These are phyloP conservation scores for Patagioenas fasciata DNA, from an alignment of 2,113 vertebrate species.

Conservation along the genomic window DNA sequence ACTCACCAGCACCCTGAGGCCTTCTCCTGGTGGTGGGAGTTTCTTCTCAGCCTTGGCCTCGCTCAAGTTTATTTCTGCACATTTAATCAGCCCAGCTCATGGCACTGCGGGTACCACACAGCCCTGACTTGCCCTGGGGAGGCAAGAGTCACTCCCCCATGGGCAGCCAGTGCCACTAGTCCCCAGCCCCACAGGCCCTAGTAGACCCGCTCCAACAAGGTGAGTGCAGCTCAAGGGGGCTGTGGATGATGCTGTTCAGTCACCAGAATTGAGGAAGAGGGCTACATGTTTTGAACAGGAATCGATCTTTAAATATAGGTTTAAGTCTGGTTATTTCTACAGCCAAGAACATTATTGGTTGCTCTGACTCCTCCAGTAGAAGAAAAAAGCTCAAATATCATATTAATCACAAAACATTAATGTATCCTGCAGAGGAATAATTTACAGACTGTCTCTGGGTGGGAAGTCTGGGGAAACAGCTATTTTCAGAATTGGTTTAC, in stretches of 20 bases:
- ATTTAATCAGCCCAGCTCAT: background rate
- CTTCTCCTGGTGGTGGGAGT: background rate
- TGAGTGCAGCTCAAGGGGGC: fast-evolving
- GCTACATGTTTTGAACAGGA: background rate
- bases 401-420: background rate
- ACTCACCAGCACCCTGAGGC: no score
- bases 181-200: no score
- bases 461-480: background rate
- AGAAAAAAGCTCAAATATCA: background rate
- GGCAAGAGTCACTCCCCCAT: fast-evolving
- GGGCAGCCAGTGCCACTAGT: fast-evolving
- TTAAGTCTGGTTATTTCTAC: background rate
- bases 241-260: fast-evolving
- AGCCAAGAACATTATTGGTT: background rate
- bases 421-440: slow-evolving; percentile 19
- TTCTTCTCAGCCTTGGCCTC: background rate
- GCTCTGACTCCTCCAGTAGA: background rate
- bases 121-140: no score
- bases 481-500: background rate
- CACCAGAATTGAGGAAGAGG: background rate
- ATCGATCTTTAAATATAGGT: background rate
- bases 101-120: fast-evolving
- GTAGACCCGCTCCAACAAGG: background rate
- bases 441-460: background rate
- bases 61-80: background rate